Evolutionary conservation across 2,113 vertebrate genomes (phyloP).

Genomic region (Pungitius pungitius): DNA sequence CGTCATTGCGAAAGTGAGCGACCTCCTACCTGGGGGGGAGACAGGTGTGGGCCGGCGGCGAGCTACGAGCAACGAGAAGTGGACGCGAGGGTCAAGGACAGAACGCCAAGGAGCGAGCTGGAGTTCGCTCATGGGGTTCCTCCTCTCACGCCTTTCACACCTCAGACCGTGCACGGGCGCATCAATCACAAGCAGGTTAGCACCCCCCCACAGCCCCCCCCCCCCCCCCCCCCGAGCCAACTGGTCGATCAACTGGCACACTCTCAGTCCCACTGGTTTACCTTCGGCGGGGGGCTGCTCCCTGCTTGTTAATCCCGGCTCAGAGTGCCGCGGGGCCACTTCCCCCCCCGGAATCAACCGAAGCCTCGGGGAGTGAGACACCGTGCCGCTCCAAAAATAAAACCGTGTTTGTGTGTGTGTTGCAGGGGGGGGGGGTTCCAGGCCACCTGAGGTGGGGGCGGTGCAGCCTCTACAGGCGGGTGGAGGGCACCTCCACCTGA

Average conservation of each 20-base stretch:
- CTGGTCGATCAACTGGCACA: slow-evolving; percentile 67
- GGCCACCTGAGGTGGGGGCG: slow-evolving; percentile 72
- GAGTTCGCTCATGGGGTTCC: not conserved
- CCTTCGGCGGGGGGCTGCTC: slow-evolving; percentile 76
- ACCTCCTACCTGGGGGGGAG: slow-evolving; percentile 48
- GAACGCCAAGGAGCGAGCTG: not conserved
- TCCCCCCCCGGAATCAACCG: slow-evolving; percentile 70
- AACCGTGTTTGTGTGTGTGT: slow-evolving; percentile 48
- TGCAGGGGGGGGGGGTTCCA: slow-evolving; percentile 67
- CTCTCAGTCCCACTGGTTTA: slow-evolving; percentile 74
- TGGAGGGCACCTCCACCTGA: slow-evolving; percentile 50
- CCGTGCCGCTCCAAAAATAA: slow-evolving; percentile 86
- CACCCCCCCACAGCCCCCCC: slow-evolving; percentile 25
- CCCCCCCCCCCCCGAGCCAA: slow-evolving; percentile 18
- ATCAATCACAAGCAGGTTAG: slow-evolving; percentile 43
- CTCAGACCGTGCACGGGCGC: slow-evolving; percentile 45
- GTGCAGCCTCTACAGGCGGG: slow-evolving; percentile 64
- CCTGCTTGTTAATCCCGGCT: slow-evolving; percentile 74
- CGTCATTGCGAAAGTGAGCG: not conserved
- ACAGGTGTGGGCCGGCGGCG: not conserved
- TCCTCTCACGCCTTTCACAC: slow-evolving; percentile 35
- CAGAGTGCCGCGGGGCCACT: slow-evolving; percentile 68
- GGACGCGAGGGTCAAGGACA: not conserved
- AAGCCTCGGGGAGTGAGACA: slow-evolving; percentile 69
- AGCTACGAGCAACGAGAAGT: not conserved